Base-by-base conservation (phyloP, 2,113 vertebrate species). In the Pollachius pollachius region DNA sequence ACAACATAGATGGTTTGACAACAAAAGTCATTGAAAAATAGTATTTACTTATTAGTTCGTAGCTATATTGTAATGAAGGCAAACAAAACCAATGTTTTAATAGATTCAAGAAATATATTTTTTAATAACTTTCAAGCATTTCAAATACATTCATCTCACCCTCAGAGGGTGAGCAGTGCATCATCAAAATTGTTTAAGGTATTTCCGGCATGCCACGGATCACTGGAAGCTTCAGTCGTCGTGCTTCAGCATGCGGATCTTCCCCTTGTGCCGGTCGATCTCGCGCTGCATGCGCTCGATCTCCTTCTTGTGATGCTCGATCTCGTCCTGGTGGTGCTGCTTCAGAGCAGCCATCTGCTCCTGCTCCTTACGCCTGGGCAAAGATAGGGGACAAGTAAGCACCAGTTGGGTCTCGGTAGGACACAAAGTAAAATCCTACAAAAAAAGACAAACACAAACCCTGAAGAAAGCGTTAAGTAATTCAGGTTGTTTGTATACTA, bases 301-400 rank as follows among this genome's bases (percentile, higher is more conserved):
- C 86, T 96, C 95, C 69, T 92, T 91, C 74, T 91, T 89, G 77
- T 95, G 94, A 79, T 96, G 93, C 6, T 78, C 64, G 0, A 97
- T 97, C 86, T 98, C 96, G 0, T 96, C 94, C 82, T 95, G 90
- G 13, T 97, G 96, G 71, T 96, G 94, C 58, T 94, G 90, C 82
- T 72, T 93, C 74, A 98, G 37, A 2, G 91, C 78, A 1, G 80
- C 74, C 59, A 98, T 85, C 75, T 95, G 94, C 76, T 97, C 93
- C 74, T 71, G 77, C 84, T 93, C 93, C 17, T 93, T 94, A 54
- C 94, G 89, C 85, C 96, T 90, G 72, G 13, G 61, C 78, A 59
- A 0, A 52, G 16, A 15, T 25, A 5, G n/a, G 23, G 57, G 15
- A n/a, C 12, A 7, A 19, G 27, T 23, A 25, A 59, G 27, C 11